Evolutionary conservation across 2,888 invertebrate species (phyloP).

Genomic region (Coenonympha arcania): DNA sequence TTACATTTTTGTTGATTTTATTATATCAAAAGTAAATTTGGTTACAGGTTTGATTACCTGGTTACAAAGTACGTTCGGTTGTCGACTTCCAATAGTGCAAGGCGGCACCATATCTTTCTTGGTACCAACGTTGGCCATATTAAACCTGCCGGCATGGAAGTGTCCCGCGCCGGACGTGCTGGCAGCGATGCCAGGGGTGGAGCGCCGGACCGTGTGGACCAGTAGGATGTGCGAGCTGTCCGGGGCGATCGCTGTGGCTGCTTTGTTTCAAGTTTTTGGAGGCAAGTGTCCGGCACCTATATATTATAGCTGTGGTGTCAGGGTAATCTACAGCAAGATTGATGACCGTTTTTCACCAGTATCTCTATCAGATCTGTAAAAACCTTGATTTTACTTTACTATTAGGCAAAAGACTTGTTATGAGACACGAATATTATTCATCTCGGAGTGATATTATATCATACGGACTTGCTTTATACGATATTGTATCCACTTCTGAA

Average conservation of each 20-base stretch:
- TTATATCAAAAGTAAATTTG: neutral
- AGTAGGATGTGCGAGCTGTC: constrained; percentile 85
- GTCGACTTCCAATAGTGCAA: constrained; percentile 83
- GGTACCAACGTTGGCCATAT: constrained; percentile 83
- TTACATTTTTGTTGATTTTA: no score
- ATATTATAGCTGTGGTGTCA: no score
- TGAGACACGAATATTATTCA: no score
- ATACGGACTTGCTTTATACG: no score
- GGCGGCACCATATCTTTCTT: constrained; percentile 87
- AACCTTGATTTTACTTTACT: no score
- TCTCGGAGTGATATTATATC: no score
- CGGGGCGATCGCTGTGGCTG: constrained; percentile 86
- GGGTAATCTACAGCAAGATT: no score
- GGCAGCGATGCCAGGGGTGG: constrained; percentile 68
- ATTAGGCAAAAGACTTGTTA: no score
- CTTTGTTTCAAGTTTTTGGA: constrained; percentile 82
- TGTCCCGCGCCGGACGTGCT: constrained; percentile 76
- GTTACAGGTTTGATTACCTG: constrained; percentile 79
- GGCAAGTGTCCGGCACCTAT: constrained; percentile 43
- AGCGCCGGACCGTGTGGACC: constrained; percentile 80
- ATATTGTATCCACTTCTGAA: no score
- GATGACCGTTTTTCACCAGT: no score
- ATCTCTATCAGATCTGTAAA: no score
- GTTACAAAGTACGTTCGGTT: constrained; percentile 82
- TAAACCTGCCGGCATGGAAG: constrained; percentile 80